Evolutionary conservation across 2,797 vertebrate genomes (phyloP).

Genomic region (Masticophis lateralis): DNA sequence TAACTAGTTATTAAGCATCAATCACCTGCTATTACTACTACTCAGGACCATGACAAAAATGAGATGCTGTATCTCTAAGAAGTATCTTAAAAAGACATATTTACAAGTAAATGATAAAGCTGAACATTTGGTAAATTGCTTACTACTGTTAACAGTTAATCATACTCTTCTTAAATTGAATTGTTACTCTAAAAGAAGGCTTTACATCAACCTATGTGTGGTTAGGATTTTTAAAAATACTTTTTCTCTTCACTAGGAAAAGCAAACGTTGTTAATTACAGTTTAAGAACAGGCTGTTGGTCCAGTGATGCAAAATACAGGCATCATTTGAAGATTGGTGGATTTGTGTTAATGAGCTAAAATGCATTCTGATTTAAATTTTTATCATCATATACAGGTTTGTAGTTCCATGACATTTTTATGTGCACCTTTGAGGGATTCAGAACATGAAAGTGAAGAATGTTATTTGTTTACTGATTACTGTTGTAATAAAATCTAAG

Average conservation of each 20-base stretch:
- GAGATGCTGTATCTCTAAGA: conserved; percentile 44
- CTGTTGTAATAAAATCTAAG: conserved; percentile 63
- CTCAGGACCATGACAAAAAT: conserved; percentile 48
- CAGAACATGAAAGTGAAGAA: conserved; percentile 40
- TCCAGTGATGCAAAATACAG: background rate
- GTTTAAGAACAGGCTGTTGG: background rate
- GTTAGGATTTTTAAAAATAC: background rate
- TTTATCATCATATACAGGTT: background rate
- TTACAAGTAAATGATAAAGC: conserved; percentile 54
- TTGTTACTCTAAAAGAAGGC: background rate
- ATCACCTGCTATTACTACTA: conserved; percentile 7
- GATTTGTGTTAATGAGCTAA: background rate
- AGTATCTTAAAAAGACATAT: conserved; percentile 47
- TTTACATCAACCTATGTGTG: background rate
- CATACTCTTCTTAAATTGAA: conserved; percentile 40
- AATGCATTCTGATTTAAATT: background rate
- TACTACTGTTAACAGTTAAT: conserved; percentile 39
- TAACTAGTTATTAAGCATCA: conserved; percentile 54
- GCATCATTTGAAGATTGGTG: background rate
- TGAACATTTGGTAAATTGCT: conserved; percentile 58
- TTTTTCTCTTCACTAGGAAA: background rate
- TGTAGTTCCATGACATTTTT: conserved; percentile 16
- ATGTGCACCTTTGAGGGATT: background rate
- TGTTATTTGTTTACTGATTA: conserved; percentile 54
- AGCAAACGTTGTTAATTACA: background rate